Evolutionary conservation across 64 coral and sea anemone species (phyloP).

Genomic region (Actinia equina): DNA sequence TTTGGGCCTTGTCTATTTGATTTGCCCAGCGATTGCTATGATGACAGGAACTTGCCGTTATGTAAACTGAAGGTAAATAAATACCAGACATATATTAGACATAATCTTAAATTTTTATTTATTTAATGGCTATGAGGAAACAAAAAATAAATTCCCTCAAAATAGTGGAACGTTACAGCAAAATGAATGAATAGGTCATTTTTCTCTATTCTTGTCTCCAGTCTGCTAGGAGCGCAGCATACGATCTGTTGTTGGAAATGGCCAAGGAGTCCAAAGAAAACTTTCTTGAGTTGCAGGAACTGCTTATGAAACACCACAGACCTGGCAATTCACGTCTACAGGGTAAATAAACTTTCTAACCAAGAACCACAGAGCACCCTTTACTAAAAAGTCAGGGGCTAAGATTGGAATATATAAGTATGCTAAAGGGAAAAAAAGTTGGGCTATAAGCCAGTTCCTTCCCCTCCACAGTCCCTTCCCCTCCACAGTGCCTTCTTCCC

Average conservation of each 20-base stretch:
- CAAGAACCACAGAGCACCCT: too few relatives aligned
- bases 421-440: too few relatives aligned
- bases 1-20: slow-evolving; percentile 85
- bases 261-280: slow-evolving; percentile 66
- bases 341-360: not conserved
- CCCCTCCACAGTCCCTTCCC: too few relatives aligned
- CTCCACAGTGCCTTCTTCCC: too few relatives aligned
- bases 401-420: too few relatives aligned
- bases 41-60: slow-evolving; percentile 68
- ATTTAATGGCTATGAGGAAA: not conserved
- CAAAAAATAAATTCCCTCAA: not conserved
- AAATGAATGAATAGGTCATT: too few relatives aligned
- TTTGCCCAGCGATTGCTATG: slow-evolving; percentile 68
- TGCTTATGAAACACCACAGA: slow-evolving; percentile 82
- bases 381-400: too few relatives aligned
- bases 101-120: not conserved
- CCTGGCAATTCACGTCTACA: slow-evolving; percentile 45
- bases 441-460: too few relatives aligned
- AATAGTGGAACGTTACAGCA: too few relatives aligned
- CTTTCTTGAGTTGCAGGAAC: slow-evolving; percentile 86
- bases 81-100: too few relatives aligned
- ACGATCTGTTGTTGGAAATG: slow-evolving; percentile 92
- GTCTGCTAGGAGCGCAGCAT: slow-evolving; percentile 78
- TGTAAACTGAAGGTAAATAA: slow-evolving; percentile 84
- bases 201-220: slow-evolving; percentile 26